phyloP scores from a whole-genome alignment of 2,888 invertebrate species.

The Odontocolon sp. region DNA sequence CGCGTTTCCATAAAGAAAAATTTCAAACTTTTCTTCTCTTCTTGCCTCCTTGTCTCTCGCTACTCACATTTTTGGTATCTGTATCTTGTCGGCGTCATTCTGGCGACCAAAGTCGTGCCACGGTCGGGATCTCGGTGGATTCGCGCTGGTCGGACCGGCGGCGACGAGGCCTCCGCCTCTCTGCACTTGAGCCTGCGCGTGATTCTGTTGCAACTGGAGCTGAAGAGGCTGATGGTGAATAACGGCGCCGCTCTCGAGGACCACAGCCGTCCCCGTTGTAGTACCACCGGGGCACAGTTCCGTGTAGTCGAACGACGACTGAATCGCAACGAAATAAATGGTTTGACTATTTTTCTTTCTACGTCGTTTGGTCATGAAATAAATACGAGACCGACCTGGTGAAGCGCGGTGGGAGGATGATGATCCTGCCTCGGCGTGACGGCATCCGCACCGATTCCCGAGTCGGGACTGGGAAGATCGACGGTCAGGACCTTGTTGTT shows the following conservation, averaged over 20 bases:
- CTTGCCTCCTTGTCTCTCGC: neutral
- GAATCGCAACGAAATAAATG: slow-evolving; percentile 67
- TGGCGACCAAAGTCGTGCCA: slow-evolving; percentile 98
- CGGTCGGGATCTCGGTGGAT: slow-evolving; percentile 88
- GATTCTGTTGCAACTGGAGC: slow-evolving; percentile 81
- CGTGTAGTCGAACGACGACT: slow-evolving; percentile 95
- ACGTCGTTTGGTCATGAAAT: neutral
- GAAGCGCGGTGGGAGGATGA: slow-evolving; percentile 89
- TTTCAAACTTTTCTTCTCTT: neutral
- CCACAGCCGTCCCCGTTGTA: slow-evolving; percentile 82
- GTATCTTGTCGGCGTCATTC: slow-evolving; percentile 97
- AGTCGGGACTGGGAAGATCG: slow-evolving; percentile 97
- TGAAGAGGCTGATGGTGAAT: slow-evolving; percentile 82
- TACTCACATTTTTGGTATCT: slow-evolving; percentile 98
- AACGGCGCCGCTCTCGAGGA: slow-evolving; percentile 82
- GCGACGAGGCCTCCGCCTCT: slow-evolving; percentile 80
- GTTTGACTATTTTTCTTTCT: neutral
- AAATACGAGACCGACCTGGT: slow-evolving; percentile 85
- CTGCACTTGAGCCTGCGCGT: slow-evolving; percentile 84
- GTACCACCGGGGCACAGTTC: slow-evolving; percentile 88
- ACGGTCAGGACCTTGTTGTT: slow-evolving; percentile 92
- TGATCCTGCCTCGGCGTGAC: slow-evolving; percentile 87
- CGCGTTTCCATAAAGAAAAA: no score
- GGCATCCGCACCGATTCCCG: slow-evolving; percentile 96
- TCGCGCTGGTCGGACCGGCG: slow-evolving; percentile 74